These are phyloP conservation scores for Drosophila sturtevanti DNA, from an alignment of 1,140 invertebrate genomes.

Conservation along the genomic window DNA sequence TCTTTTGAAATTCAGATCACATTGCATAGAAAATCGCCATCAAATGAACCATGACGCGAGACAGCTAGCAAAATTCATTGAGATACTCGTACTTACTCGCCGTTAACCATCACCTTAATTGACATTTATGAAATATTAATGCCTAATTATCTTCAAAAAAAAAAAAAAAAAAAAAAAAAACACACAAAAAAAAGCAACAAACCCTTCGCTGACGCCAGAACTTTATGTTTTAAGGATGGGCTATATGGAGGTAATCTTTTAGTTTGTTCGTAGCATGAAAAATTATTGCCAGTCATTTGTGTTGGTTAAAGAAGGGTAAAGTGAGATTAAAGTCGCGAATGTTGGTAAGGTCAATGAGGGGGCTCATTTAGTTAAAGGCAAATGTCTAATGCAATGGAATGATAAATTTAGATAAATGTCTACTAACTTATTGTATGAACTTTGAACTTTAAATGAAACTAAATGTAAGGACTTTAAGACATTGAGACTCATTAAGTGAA, in stretches of 20 bases:
- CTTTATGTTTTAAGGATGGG: slow-evolving; percentile 14
- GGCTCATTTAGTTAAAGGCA: not conserved
- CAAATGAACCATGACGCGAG: slow-evolving; percentile 29
- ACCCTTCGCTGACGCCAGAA: slow-evolving; percentile 8
- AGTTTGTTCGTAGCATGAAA: slow-evolving; percentile 13
- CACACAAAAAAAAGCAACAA: too few species aligned
- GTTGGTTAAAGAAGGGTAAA: slow-evolving; percentile 26
- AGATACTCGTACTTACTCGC: slow-evolving; percentile 15
- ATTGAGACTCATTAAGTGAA: too few species aligned
- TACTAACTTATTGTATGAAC: too few species aligned
- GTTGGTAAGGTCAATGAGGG: not conserved
- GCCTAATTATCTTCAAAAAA: slow-evolving; percentile 65
- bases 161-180: too few species aligned
- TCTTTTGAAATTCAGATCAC: slow-evolving; percentile 37
- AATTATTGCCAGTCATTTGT: slow-evolving; percentile 40
- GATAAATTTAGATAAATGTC: not conserved
- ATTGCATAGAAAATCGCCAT: slow-evolving; percentile 38
- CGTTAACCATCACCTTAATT: slow-evolving; percentile 49
- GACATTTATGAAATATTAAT: slow-evolving; percentile 76
- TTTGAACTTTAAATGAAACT: not conserved
- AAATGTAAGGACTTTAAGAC: too few species aligned
- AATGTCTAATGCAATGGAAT: not conserved
- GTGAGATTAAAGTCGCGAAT: not conserved
- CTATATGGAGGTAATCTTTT: slow-evolving; percentile 18
- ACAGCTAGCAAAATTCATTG: not conserved